A percentile compares a stretch with the other conserved stretches of the same genome.
phyloP scores from a whole-genome alignment of 2,888 invertebrate genomes.

The Tachina lurida region DNA sequence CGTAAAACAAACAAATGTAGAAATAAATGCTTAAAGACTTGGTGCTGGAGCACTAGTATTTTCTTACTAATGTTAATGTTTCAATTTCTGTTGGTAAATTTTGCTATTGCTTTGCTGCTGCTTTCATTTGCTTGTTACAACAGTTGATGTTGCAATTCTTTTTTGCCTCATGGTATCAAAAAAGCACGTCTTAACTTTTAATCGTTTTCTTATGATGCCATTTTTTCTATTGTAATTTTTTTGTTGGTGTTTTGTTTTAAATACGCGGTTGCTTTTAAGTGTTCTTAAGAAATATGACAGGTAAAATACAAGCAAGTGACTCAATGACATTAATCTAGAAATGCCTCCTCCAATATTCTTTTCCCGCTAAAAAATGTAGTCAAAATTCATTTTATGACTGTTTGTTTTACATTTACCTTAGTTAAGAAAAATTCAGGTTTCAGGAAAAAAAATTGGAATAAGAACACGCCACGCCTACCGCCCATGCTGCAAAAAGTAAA shows the following conservation, averaged over 20 bases:
- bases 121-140: slow-evolving; percentile 16
- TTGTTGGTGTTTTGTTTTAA: neutral
- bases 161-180: slow-evolving; percentile 27
- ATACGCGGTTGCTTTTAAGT: neutral
- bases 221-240: slow-evolving; percentile 33
- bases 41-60: neutral
- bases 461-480: too few relatives aligned
- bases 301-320: too few relatives aligned
- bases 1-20: slow-evolving; percentile 44
- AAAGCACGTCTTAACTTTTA: slow-evolving; percentile 66
- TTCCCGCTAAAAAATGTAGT: too few relatives aligned
- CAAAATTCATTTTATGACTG: too few relatives aligned
- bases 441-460: too few relatives aligned
- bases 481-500: too few relatives aligned
- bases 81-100: slow-evolving; percentile 21
- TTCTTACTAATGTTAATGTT: neutral
- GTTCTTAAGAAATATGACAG: neutral
- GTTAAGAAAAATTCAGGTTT: too few relatives aligned
- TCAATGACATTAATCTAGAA: too few relatives aligned
- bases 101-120: slow-evolving; percentile 12
- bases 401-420: too few relatives aligned
- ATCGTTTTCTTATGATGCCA: slow-evolving; percentile 68
- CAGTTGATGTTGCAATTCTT: slow-evolving; percentile 35
- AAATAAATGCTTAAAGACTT: slow-evolving; percentile 40
- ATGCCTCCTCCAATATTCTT: too few relatives aligned